phyloP scores from a whole-genome alignment of 2,888 invertebrate genomes.

The Dasypolia templi region DNA sequence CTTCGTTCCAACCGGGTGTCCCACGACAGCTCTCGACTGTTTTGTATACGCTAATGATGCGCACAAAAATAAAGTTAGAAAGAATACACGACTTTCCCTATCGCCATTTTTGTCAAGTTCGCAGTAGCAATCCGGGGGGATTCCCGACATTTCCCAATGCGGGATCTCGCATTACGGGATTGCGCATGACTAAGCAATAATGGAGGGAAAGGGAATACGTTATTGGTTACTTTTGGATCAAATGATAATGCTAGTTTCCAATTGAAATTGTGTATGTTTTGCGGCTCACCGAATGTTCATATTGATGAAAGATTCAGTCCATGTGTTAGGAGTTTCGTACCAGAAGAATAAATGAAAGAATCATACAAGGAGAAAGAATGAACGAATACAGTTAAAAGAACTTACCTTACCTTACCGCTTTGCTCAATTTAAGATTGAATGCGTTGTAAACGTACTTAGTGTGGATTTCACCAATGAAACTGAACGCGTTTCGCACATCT shows the following conservation, averaged over 20 bases:
- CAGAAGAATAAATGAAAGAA: background rate
- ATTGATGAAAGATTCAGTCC: background rate
- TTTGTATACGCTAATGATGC: background rate
- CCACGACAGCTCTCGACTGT: background rate
- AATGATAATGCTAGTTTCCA: conserved; percentile 3
- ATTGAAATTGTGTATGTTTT: conserved; percentile 20
- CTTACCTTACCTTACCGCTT: background rate
- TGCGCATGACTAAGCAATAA: background rate
- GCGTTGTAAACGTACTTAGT: background rate
- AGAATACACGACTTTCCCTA: background rate
- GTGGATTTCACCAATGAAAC: no score
- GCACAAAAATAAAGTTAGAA: background rate
- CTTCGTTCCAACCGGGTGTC: background rate
- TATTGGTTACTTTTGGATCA: background rate
- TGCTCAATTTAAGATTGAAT: background rate
- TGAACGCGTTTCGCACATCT: no score
- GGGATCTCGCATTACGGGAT: conserved; percentile 3
- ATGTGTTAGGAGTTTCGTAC: background rate
- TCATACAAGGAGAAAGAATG: background rate
- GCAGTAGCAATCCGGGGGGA: background rate
- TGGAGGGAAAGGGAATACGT: background rate
- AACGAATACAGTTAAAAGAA: background rate
- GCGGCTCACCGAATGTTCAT: conserved; percentile 14
- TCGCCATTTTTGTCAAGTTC: background rate
- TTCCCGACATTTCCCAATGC: background rate